These are phyloP conservation scores for Lates calcarifer DNA, from an alignment of 2,113 vertebrate genomes.

Conservation along the genomic window DNA sequence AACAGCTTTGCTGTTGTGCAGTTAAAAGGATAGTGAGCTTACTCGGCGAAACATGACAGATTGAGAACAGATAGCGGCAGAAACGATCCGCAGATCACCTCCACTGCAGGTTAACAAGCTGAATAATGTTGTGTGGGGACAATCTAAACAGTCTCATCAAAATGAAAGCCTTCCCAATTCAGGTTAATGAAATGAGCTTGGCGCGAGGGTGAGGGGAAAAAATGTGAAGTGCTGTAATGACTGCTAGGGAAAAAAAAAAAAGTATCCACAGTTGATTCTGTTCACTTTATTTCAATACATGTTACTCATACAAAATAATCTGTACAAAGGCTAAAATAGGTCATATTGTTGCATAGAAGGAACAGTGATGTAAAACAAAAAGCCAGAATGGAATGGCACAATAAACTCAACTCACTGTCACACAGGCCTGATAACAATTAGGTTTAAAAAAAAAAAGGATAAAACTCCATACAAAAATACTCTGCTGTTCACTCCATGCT, in stretches of 20 bases:
- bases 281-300: slow-evolving; percentile 87
- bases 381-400: slow-evolving; percentile 84
- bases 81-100: slow-evolving; percentile 35
- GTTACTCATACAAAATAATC: slow-evolving; percentile 88
- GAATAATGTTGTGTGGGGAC: slow-evolving; percentile 14
- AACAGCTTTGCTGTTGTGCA: not conserved
- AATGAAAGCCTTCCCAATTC: slow-evolving; percentile 41
- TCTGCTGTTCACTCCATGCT: slow-evolving; percentile 60
- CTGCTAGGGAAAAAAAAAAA: slow-evolving; percentile 26
- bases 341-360: slow-evolving; percentile 86
- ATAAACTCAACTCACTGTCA: slow-evolving; percentile 78
- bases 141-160: slow-evolving; percentile 26
- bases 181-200: slow-evolving; percentile 62
- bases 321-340: slow-evolving; percentile 87
- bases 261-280: slow-evolving; percentile 63
- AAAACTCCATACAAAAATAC: slow-evolving; percentile 74
- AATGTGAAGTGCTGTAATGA: slow-evolving; percentile 28
- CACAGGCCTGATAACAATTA: slow-evolving; percentile 59
- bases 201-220: slow-evolving; percentile 1
- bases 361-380: slow-evolving; percentile 82
- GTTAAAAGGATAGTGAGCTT: slow-evolving; percentile 14
- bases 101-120: slow-evolving; percentile 31
- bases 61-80: slow-evolving; percentile 35
- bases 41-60: slow-evolving; percentile 15
- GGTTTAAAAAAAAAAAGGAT: slow-evolving; percentile 37